Evolutionary conservation across 2,888 invertebrate genomes (phyloP).

Genomic region (Dione juno): DNA sequence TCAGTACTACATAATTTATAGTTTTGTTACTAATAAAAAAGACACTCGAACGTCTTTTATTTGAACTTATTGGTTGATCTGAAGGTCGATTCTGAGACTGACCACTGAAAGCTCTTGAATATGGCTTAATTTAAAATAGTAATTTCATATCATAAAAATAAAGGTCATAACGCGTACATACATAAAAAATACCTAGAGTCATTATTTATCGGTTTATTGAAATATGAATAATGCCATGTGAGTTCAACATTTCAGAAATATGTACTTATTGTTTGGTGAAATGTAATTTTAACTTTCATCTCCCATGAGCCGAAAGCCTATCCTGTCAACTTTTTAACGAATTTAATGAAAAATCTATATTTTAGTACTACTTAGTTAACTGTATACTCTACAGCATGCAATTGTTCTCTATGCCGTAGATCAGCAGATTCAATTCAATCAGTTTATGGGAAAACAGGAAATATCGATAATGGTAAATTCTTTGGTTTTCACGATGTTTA

Average conservation of each 20-base stretch:
- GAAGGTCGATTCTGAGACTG: too few species aligned
- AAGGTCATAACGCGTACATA: background rate
- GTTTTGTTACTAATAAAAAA: too few species aligned
- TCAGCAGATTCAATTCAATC: background rate
- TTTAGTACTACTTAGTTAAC: background rate
- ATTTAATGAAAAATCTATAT: slow-evolving; percentile 27
- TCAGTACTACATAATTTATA: too few species aligned
- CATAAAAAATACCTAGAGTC: background rate
- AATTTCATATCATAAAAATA: background rate
- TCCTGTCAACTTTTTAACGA: slow-evolving; percentile 21
- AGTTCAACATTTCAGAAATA: slow-evolving; percentile 3
- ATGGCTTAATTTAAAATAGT: too few species aligned
- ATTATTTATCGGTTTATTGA: slow-evolving; percentile 9
- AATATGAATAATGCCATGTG: slow-evolving; percentile 7
- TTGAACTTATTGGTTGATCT: too few species aligned
- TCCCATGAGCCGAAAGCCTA: slow-evolving; percentile 26
- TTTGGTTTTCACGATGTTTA: too few species aligned
- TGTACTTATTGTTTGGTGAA: slow-evolving; percentile 5
- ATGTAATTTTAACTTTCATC: slow-evolving; percentile 31
- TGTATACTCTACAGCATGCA: background rate
- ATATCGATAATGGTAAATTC: too few species aligned
- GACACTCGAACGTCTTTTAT: too few species aligned
- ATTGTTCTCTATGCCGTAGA: background rate
- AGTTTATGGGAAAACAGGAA: background rate
- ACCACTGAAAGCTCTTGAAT: too few species aligned